These are phyloP conservation scores for Danaus melanippus DNA, from an alignment of 1,140 invertebrate species.

Conservation along the genomic window DNA sequence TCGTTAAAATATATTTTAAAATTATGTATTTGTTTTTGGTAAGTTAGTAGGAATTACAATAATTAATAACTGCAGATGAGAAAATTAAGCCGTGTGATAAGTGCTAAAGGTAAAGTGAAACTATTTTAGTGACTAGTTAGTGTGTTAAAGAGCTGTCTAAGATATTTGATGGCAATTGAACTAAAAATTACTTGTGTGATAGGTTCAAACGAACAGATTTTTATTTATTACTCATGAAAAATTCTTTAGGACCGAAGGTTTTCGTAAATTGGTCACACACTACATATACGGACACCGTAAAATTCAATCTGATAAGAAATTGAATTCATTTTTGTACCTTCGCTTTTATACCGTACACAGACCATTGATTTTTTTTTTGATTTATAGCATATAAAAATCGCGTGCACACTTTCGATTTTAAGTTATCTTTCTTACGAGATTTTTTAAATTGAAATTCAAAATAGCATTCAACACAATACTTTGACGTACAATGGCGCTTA, in stretches of 20 bases:
- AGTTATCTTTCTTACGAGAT: constrained; percentile 10
- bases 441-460: constrained; percentile 9
- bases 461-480: constrained; percentile 2
- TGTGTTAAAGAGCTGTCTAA: too few relatives aligned
- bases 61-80: too few relatives aligned
- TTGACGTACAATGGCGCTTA: background rate
- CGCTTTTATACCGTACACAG: constrained; percentile 13
- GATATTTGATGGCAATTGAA: too few relatives aligned
- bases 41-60: too few relatives aligned
- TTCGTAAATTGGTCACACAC: constrained; percentile 33
- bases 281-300: constrained; percentile 33
- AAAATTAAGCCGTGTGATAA: too few relatives aligned
- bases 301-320: constrained; percentile 32
- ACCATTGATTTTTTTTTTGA: constrained; percentile 29
- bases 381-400: constrained; percentile 28
- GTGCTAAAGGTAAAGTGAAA: too few relatives aligned
- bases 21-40: too few relatives aligned
- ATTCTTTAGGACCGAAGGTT: constrained; percentile 24
- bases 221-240: constrained; percentile 32
- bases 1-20: too few relatives aligned
- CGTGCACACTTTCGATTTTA: constrained; percentile 24
- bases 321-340: constrained; percentile 23
- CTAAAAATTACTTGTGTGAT: too few relatives aligned
- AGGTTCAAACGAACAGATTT: background rate
- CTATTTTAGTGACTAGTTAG: too few relatives aligned